phyloP scores from a whole-genome alignment of 2,113 vertebrate genomes.

The Peromyscus leucopus region DNA sequence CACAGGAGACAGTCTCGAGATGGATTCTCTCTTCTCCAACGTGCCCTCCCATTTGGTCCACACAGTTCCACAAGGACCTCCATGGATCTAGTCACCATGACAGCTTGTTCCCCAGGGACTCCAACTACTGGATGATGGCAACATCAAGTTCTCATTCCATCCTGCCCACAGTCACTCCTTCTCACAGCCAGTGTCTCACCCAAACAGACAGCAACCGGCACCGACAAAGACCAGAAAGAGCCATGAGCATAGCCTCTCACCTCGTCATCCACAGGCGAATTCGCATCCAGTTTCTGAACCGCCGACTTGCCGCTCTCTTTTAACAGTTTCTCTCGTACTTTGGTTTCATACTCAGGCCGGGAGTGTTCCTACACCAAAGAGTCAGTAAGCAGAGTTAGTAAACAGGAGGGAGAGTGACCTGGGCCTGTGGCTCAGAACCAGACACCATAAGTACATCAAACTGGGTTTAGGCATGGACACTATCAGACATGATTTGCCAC shows the following conservation, averaged over 20 bases:
- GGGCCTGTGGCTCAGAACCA: constrained; percentile 4
- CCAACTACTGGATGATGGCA: neutral
- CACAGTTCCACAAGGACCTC: neutral
- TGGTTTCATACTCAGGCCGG: constrained; percentile 95
- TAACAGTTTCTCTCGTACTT: constrained; percentile 93
- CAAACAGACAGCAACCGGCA: neutral
- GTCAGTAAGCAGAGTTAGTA: neutral
- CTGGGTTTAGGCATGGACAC: neutral
- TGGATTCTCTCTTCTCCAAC: neutral
- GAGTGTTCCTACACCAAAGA: constrained; percentile 92
- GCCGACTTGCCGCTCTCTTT: constrained; percentile 56
- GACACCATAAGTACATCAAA: constrained; percentile 22
- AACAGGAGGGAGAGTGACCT: neutral
- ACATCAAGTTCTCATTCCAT: neutral
- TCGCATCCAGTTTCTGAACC: constrained; percentile 86
- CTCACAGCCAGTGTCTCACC: neutral
- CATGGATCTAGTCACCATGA: neutral
- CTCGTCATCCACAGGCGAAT: constrained; percentile 86
- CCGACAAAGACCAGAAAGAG: neutral
- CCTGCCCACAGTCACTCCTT: neutral
- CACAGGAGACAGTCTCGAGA: neutral
- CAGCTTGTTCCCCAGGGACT: neutral
- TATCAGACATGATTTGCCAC: constrained; percentile 19
- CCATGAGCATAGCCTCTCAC: constrained; percentile 80
- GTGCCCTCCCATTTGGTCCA: neutral